phyloP scores from a whole-genome alignment of 2,113 vertebrate genomes.

The Suricata suricatta region DNA sequence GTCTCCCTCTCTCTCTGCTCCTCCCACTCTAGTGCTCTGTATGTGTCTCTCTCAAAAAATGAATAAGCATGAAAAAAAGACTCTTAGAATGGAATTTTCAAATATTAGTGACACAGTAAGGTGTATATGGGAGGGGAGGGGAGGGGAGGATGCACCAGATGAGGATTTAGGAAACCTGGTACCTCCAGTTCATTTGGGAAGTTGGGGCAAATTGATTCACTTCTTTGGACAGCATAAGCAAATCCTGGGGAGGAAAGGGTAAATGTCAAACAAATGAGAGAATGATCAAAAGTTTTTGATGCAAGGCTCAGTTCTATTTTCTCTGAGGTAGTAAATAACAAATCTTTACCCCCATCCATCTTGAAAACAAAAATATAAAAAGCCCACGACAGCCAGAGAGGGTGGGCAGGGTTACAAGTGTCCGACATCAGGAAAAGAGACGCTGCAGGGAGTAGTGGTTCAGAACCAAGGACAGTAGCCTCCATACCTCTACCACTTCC shows the following conservation, averaged over 20 bases:
- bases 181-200: background rate
- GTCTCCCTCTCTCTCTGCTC: no score
- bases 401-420: background rate
- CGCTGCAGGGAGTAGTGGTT: background rate
- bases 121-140: fast-evolving
- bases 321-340: background rate
- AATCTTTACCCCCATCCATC: background rate
- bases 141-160: background rate
- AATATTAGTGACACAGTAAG: background rate
- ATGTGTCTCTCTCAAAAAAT: no score
- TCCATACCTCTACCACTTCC: no score
- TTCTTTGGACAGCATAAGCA: background rate
- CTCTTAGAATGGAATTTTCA: background rate
- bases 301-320: background rate
- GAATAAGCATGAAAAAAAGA: no score
- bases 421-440: background rate
- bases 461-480: slow-evolving; percentile 63
- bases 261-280: background rate
- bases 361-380: background rate
- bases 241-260: background rate
- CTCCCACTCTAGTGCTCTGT: no score
- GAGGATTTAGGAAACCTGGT: background rate
- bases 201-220: background rate
- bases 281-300: background rate
- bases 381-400: background rate